Conservation (phyloP, 2,888 invertebrate genomes). For the Leptinotarsa juncta region DNA sequence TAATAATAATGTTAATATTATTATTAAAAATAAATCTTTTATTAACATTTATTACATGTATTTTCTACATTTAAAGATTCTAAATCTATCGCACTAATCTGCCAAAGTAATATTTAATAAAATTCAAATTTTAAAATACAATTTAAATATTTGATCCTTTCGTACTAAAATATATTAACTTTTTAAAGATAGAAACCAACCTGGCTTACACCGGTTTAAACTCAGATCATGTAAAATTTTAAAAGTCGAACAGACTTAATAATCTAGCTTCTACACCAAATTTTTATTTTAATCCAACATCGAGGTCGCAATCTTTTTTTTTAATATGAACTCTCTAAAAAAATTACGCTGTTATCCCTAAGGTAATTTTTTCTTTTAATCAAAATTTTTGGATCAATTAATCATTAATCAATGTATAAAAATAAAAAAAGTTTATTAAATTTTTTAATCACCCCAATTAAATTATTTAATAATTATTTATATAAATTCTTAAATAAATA, state of each 20-base stretch:
- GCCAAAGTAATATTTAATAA: neutral
- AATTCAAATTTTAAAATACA: neutral
- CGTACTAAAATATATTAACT: too few relatives aligned
- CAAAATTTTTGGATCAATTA: constrained; percentile 71
- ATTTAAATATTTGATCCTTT: too few relatives aligned
- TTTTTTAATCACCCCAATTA: constrained; percentile 76
- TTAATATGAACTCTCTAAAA: constrained; percentile 80
- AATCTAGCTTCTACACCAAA: constrained; percentile 75
- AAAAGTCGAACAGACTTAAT: constrained; percentile 85
- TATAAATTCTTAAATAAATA: constrained; percentile 58
- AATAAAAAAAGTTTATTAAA: constrained; percentile 70
- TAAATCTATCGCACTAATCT: neutral
- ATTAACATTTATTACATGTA: too few relatives aligned
- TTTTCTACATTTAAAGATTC: neutral
- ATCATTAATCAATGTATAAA: constrained; percentile 64
- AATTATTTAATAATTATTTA: constrained; percentile 65
- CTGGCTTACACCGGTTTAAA: too few relatives aligned
- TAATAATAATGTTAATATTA: too few relatives aligned
- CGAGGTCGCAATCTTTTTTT: constrained; percentile 86
- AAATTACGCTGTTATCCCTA: constrained; percentile 89
- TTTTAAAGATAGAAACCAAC: too few relatives aligned
- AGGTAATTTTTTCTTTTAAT: constrained; percentile 81
- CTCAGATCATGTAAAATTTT: constrained; percentile 65
- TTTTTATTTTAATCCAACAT: constrained; percentile 86
- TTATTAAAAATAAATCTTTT: too few relatives aligned